Evolutionary conservation across 2,797 vertebrate genomes (phyloP), one percentile per base, ranked within the genome.

Genomic region (Apogon talboti): DNA sequence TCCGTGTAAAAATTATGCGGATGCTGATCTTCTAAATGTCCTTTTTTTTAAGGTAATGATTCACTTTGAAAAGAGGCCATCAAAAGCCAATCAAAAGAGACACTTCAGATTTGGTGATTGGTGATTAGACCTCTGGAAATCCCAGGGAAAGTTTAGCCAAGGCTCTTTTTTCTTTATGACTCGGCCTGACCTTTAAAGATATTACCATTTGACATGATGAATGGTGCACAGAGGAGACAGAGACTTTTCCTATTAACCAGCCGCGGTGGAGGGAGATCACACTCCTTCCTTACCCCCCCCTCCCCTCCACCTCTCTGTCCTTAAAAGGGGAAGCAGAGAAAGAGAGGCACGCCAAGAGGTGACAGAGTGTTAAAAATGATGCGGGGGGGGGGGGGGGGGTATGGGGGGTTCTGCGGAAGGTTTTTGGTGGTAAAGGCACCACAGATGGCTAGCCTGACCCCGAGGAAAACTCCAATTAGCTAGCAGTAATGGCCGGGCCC

Each of bases 141-240:
- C 81, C 83, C 76, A 42, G 60, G 33, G 84, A 90, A 92, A 90
- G 88, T 91, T 92, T 87, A 87, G 90, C 86, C 82, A 87, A 80
- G 84, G 79, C 83, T 85, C 78, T 82, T 88, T 82, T 89, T 87
- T 86, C 87, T 90, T 91, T 89, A 89, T 81, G 89, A 90, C 87
- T 90, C 58, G 44, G 74, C 70, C 81, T 90, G 91, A 92, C 91
- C 90, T 92, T 91, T 92, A 87, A 84, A 90, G 87, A 90, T 90
- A 90, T 92, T 91, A 87, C 83, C 84, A 66, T 85, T 72, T 89
- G 89, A 89, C 84, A 65, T 91, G 91, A 92, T 90, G 86, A 88
- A 92, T 89, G 87, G 84, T 30, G 67, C 86, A 35, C 77, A 15
- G 79, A 77, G 79, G 70, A 81, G 87, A 88, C 76, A 71, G 75